phyloP scores from a whole-genome alignment of 1,140 invertebrate genomes.

The Microplitis demolitor region DNA sequence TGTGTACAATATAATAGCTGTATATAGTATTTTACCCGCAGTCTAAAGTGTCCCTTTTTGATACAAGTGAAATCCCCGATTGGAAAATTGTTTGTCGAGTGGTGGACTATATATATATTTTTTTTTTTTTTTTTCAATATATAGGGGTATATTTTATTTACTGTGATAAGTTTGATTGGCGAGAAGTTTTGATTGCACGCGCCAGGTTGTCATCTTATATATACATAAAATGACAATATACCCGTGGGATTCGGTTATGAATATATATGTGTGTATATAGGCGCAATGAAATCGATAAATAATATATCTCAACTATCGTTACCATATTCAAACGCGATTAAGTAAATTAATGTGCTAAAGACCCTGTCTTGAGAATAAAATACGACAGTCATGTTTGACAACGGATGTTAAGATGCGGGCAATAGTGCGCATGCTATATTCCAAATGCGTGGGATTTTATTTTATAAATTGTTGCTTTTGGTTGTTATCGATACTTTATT shows the following conservation, averaged over 20 bases:
- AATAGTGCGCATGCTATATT: neutral
- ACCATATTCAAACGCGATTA: constrained; percentile 38
- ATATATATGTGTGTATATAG: constrained; percentile 34
- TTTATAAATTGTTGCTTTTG: neutral
- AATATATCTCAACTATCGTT: constrained; percentile 31
- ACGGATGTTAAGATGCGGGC: constrained; percentile 13
- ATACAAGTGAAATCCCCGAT: constrained; percentile 21
- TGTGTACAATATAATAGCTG: constrained; percentile 12
- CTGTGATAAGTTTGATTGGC: neutral
- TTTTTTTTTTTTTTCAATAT: constrained; percentile 4
- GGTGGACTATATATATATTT: neutral
- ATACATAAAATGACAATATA: constrained; percentile 53
- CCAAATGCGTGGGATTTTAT: constrained; percentile 1
- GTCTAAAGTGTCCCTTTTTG: constrained; percentile 21
- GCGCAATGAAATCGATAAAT: neutral
- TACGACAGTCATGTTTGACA: neutral
- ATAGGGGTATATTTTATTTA: constrained; percentile 51
- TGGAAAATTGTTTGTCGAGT: constrained; percentile 9
- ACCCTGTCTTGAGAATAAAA: constrained; percentile 22
- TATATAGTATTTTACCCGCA: constrained; percentile 7
- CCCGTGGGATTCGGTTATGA: constrained; percentile 46
- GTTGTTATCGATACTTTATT: neutral
- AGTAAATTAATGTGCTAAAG: constrained; percentile 53
- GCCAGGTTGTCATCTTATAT: constrained; percentile 4
- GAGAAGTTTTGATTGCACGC: constrained; percentile 5